Conservation (phyloP, 2,113 vertebrate genomes). For the Dryoscopus gambensis region DNA sequence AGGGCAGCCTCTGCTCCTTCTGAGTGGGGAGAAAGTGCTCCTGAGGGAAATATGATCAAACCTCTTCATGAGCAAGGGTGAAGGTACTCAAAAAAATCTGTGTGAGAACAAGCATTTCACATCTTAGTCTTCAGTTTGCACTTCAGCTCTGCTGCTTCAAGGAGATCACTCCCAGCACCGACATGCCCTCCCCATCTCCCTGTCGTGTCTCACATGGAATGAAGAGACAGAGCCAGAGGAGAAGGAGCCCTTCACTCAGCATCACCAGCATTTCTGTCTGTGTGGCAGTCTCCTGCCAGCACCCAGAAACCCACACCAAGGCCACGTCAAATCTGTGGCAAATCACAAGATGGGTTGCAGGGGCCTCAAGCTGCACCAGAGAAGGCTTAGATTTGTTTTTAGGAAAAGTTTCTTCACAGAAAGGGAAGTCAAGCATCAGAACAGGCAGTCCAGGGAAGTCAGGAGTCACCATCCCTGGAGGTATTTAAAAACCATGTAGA, state of each 20-base stretch:
- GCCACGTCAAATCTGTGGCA: neutral
- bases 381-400: neutral
- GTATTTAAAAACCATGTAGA: neutral
- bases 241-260: accelerated
- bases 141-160: neutral
- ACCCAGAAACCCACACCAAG: neutral
- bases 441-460: neutral
- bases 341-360: neutral
- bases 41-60: neutral
- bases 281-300: neutral
- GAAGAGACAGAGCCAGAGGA: neutral
- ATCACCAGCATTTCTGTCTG: neutral
- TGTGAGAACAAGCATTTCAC: neutral
- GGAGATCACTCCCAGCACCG: accelerated
- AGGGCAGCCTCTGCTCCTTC: neutral
- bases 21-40: neutral
- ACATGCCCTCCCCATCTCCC: neutral
- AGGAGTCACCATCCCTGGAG: neutral
- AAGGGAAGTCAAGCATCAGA: neutral
- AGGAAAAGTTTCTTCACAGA: neutral
- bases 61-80: neutral
- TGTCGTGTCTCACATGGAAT: neutral
- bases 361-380: neutral
- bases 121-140: neutral
- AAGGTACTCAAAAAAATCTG: neutral